Base-by-base conservation (phyloP, 1,140 invertebrate genomes). In the Trachymyrmex septentrionalis region DNA sequence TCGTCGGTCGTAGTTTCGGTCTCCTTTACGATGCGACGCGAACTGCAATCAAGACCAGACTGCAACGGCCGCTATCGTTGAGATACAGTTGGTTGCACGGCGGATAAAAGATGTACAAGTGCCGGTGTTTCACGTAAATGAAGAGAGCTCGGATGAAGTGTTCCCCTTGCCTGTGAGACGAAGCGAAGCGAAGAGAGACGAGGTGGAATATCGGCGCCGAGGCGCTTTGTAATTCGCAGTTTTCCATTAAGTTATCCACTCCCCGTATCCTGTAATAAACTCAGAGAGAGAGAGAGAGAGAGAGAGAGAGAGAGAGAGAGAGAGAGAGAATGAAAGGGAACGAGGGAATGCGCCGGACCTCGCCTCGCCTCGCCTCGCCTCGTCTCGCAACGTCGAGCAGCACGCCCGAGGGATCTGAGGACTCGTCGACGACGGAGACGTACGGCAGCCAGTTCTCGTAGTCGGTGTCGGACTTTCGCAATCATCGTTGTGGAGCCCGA, bases 241-340 rank as follows among this genome's bases (percentile, higher is more conserved):
- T 82, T 89, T 88, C 84, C 76, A 69, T 89, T 78, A 82, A 86
- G 85, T 89, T 75, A 86, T 86, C 55, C 21, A 16, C 57, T 50
- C 59, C 59, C 57, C 27, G 27, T 38, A 38, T 84, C 71, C 71
- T 63, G 81, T 50, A 59, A 75, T 72, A 84, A 84, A 84, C 81
- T 34, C 12, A 16, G 27, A 24, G 27, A 12, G n/a, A 59, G 14
- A 24, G 38, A 24, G 27, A 12, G n/a, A 59, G 14, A 24, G 38
- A 16, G 27, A 24, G 27, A 12, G n/a, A 59, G 14, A 24, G 38
- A 16, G 27, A 24, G 27, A 12, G n/a, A 59, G 14, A 24, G 38
- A 16, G 27, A 24, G 27, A 12, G n/a, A 59, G 14, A 24, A 27
- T 44, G 10, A 38, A 4, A 55, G 53, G 19, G 53, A 57, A 12